Base-by-base conservation (phyloP, 92 coral and sea anemone species). In the Siderastrea radians region DNA sequence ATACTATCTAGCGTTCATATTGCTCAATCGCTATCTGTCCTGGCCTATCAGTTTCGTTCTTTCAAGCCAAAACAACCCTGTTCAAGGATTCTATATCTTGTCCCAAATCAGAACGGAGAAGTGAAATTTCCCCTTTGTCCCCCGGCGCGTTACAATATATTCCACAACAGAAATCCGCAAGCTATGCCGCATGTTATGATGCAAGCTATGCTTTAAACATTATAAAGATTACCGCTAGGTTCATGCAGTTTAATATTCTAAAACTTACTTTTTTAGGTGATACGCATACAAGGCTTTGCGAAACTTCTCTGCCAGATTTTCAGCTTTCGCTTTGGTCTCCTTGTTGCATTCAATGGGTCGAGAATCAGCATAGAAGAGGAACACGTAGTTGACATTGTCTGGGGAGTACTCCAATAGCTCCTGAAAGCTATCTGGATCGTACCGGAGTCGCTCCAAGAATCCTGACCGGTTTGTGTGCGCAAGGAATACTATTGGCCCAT, bases 391-490 rank as follows among this genome's bases (percentile, higher is more conserved):
- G 1, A 97, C 90, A 74, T 96, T 96, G 59, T 78, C 95, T 3
- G 99, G 99, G 16, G 99, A 97, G 47, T 90, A 78, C 49, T 95
- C 97, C 15, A 96, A 65, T 69, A 97, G 72, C 45, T 90, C 94
- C 26, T 78, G 8, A n/a, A 97, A 81, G 50, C 91, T 74, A 53
- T 92, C 84, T 50, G 92, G 96, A 51, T 94, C 80, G 13, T 84
- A 70, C 58, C 95, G 60, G 61, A 97, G 84, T 48, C 90, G 91
- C 64, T 93, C 95, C 66, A 97, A 68, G 79, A 97, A 97, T 9
- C 96, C 97, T 7, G 99, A 97, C 47, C 93, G 89, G 77, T 94
- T 92, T 15, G 96, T 90, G 74, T 88, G 93, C 38, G 98, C 99
- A 9, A 90, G 71, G 77, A 97, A 86, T 38, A 97, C 79, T n/a